A percentile compares a stretch with the other conserved stretches of the same genome.
Evolutionary conservation across 1,140 invertebrate species (phyloP).

Genomic region (Pseudomyrmex pallidus): DNA sequence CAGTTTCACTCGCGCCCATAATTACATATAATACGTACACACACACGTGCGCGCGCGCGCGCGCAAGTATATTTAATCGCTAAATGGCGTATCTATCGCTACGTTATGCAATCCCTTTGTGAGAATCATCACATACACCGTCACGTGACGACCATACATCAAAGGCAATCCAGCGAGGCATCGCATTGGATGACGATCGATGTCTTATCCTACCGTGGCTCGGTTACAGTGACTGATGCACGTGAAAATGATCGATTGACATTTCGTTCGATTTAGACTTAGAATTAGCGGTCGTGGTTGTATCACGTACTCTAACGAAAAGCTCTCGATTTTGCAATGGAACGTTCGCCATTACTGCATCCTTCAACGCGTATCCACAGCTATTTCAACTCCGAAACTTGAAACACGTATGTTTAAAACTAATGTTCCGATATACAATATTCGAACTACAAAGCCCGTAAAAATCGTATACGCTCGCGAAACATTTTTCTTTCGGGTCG

Average conservation of each 20-base stretch:
- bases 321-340: background rate
- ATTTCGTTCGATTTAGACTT: background rate
- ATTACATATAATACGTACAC: background rate
- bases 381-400: background rate
- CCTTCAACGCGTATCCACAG: too few species aligned
- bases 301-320: background rate
- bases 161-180: background rate
- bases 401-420: background rate
- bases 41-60: background rate
- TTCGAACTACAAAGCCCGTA: background rate
- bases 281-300: background rate
- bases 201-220: background rate
- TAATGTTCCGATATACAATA: too few species aligned
- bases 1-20: background rate
- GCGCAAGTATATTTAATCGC: background rate
- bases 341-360: background rate
- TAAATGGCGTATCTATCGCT: background rate
- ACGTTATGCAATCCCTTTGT: background rate
- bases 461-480: background rate
- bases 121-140: background rate
- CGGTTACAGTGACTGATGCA: background rate
- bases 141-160: constrained; percentile 7
- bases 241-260: constrained; percentile 11
- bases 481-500: background rate
- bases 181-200: background rate